Evolutionary conservation across 2,888 invertebrate genomes (phyloP).

Genomic region (Archips xylosteana): DNA sequence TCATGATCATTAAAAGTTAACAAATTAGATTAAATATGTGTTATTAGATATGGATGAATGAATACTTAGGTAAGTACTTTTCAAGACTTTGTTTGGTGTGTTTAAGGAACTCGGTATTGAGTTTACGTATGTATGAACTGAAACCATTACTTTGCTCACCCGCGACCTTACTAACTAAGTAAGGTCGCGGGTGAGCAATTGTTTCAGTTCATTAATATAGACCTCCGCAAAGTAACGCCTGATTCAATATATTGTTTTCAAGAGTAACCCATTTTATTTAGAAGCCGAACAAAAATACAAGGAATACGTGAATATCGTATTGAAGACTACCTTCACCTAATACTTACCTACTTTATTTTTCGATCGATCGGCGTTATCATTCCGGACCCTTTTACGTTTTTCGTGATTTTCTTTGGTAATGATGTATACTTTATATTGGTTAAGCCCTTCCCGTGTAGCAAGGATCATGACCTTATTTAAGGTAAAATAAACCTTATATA

Average conservation of each 20-base stretch:
- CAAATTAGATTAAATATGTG: too few relatives aligned
- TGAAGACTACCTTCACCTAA: background rate
- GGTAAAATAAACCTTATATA: slow-evolving; percentile 21
- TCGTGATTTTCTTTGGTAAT: slow-evolving; percentile 33
- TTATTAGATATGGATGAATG: too few relatives aligned
- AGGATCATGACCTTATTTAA: slow-evolving; percentile 9
- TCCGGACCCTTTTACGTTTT: slow-evolving; percentile 32
- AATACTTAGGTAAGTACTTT: too few relatives aligned
- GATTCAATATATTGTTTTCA: too few relatives aligned
- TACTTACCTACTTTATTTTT: slow-evolving; percentile 14
- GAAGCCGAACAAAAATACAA: background rate
- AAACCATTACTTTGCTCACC: background rate
- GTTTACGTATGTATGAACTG: background rate
- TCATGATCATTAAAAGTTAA: too few relatives aligned
- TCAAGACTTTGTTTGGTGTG: too few relatives aligned
- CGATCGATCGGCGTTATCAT: slow-evolving; percentile 32
- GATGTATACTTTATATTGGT: slow-evolving; percentile 29
- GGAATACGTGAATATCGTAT: slow-evolving; percentile 7
- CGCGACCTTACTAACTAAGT: too few relatives aligned
- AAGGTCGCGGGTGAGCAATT: too few relatives aligned
- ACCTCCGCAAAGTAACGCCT: too few relatives aligned
- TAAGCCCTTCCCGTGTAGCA: slow-evolving; percentile 24
- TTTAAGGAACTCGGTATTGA: too few relatives aligned
- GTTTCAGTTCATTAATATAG: too few relatives aligned
- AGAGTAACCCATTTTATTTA: too few relatives aligned